These are phyloP conservation scores for Plagodis dolabraria DNA, from an alignment of 2,888 invertebrate species.

Conservation along the genomic window DNA sequence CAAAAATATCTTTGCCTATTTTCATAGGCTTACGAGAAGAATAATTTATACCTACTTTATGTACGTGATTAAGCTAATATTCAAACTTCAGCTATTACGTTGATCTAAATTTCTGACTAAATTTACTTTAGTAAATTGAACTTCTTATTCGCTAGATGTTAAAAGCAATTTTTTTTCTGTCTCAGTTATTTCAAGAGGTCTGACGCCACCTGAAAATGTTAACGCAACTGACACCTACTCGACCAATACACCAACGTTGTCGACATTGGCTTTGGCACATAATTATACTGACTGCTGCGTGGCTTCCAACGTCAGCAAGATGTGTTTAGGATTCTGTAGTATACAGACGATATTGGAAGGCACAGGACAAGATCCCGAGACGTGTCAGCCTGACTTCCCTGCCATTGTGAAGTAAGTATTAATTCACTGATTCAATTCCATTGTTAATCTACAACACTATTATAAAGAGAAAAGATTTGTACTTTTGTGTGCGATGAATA, in stretches of 20 bases:
- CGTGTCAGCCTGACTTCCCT: conserved; percentile 92
- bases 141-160: too few relatives aligned
- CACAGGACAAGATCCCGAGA: conserved; percentile 92
- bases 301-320: conserved; percentile 87
- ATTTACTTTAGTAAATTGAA: too few relatives aligned
- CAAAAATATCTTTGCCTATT: too few relatives aligned
- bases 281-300: conserved; percentile 94
- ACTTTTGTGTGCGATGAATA: too few relatives aligned
- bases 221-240: conserved; percentile 80
- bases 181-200: conserved; percentile 86
- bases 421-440: background rate
- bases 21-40: too few relatives aligned
- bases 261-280: conserved; percentile 82
- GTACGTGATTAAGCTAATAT: too few relatives aligned
- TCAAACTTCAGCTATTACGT: too few relatives aligned
- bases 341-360: conserved; percentile 91
- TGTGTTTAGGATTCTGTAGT: conserved; percentile 93
- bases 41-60: too few relatives aligned
- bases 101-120: too few relatives aligned
- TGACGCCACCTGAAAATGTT: conserved; percentile 84
- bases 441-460: too few relatives aligned
- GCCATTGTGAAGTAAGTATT: conserved; percentile 86
- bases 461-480: too few relatives aligned
- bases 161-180: conserved; percentile 26
- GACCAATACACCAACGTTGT: conserved; percentile 67